These are phyloP conservation scores for Garrulus glandarius DNA, from an alignment of 2,797 vertebrate species.

Conservation along the genomic window DNA sequence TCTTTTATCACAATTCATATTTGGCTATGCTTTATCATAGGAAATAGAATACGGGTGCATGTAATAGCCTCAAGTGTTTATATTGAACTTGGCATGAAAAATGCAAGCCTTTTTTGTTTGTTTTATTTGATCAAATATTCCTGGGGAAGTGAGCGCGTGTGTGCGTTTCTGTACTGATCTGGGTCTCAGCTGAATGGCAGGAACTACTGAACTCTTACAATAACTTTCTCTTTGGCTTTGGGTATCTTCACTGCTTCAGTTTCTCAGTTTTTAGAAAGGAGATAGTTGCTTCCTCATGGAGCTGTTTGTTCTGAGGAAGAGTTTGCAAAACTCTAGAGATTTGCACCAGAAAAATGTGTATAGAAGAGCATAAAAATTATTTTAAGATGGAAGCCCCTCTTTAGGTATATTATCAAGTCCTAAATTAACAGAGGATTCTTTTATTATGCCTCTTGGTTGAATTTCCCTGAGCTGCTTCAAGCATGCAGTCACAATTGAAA, in stretches of 20 bases:
- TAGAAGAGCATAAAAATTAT: not conserved
- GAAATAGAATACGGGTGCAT: constrained; percentile 49
- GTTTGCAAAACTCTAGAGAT: not conserved
- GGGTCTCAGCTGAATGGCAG: constrained; percentile 26
- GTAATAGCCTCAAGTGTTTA: constrained; percentile 57
- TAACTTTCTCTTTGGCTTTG: constrained; percentile 1
- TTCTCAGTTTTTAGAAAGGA: not conserved
- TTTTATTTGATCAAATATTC: constrained; percentile 64
- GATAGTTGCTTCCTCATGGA: not conserved
- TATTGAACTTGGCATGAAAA: constrained; percentile 61
- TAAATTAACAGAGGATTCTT: not conserved
- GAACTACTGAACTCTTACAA: constrained; percentile 35
- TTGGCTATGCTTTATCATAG: constrained; percentile 51
- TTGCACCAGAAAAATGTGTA: not conserved
- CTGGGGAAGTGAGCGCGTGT: constrained; percentile 52
- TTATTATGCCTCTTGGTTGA: not conserved
- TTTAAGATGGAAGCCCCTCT: not conserved
- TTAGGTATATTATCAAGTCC: not conserved
- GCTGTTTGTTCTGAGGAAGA: not conserved
- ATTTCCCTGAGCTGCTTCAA: not conserved
- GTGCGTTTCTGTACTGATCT: constrained; percentile 38
- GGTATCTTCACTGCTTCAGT: not conserved
- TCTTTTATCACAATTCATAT: constrained; percentile 25
- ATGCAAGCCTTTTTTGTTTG: constrained; percentile 41
- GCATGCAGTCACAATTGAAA: not conserved